A percentile compares a stretch with the other conserved stretches of the same genome.
Evolutionary conservation across 2,888 invertebrate genomes (phyloP).

Genomic region (Chrysomela aeneicollis): DNA sequence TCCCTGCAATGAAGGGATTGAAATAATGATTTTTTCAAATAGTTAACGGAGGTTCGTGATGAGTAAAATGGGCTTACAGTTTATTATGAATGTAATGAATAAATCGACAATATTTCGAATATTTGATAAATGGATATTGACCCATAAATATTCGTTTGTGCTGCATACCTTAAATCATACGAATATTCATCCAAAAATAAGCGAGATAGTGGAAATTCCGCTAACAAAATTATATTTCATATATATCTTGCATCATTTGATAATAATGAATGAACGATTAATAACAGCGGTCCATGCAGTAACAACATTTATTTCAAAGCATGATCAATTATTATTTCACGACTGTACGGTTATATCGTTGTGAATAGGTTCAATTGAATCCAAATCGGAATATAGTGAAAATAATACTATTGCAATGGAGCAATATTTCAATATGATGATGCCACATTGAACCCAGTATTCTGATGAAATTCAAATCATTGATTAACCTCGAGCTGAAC

Average conservation of each 20-base stretch:
- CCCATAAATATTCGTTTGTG: background rate
- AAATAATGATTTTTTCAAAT: too few species aligned
- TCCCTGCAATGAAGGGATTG: too few species aligned
- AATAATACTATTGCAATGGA: background rate
- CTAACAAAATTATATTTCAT: background rate
- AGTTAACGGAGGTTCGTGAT: too few species aligned
- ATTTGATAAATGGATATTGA: too few species aligned
- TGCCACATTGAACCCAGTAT: too few species aligned
- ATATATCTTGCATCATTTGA: background rate
- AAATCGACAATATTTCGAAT: too few species aligned
- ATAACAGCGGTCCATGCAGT: background rate
- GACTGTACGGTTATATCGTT: conserved; percentile 12
- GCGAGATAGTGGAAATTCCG: background rate
- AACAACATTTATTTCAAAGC: conserved; percentile 10
- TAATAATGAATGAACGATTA: background rate
- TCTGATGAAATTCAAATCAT: too few species aligned
- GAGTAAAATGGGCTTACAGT: too few species aligned
- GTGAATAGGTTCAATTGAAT: conserved; percentile 14
- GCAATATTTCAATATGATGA: background rate
- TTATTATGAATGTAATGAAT: too few species aligned
- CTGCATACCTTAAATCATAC: background rate
- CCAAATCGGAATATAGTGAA: background rate
- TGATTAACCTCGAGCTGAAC: too few species aligned
- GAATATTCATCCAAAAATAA: background rate
- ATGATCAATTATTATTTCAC: conserved; percentile 10